Evolutionary conservation across 2,888 invertebrate genomes (phyloP).

Genomic region (Sturmia bella): DNA sequence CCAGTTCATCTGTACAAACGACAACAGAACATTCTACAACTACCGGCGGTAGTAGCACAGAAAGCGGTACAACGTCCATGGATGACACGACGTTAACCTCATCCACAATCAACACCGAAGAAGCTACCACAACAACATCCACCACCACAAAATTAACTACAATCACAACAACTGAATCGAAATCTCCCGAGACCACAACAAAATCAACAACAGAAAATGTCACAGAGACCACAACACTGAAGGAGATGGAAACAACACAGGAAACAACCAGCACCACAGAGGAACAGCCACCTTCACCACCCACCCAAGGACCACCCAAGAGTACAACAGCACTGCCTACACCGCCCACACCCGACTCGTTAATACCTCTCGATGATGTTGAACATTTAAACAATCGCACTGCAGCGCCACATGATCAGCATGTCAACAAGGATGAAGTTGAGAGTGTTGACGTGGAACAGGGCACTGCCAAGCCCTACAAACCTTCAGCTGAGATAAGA

Average conservation of each 20-base stretch:
- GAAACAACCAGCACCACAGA: constrained; percentile 67
- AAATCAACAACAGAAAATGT: constrained; percentile 50
- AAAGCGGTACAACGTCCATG: constrained; percentile 22
- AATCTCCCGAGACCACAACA: constrained; percentile 48
- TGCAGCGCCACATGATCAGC: constrained; percentile 3
- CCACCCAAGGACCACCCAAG: constrained; percentile 56
- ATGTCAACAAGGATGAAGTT: constrained; percentile 30
- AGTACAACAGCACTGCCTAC: constrained; percentile 75
- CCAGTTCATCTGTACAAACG: constrained; percentile 73
- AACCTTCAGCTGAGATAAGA: constrained; percentile 65
- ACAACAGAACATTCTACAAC: constrained; percentile 46
- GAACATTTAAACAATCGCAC: constrained; percentile 36
- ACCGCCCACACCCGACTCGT: constrained; percentile 70
- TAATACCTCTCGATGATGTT: constrained; percentile 48
- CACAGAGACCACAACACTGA: constrained; percentile 32
- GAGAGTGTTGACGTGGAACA: constrained; percentile 31
- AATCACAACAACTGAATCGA: constrained; percentile 49
- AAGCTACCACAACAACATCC: constrained; percentile 34
- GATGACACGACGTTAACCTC: constrained; percentile 21
- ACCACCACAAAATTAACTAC: constrained; percentile 17
- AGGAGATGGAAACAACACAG: constrained; percentile 56
- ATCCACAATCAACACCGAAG: constrained; percentile 30
- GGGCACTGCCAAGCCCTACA: constrained; percentile 45
- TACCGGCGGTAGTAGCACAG: constrained; percentile 1
- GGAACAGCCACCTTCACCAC: constrained; percentile 52